Evolutionary conservation across 37 sponge, comb jelly and placozoan species (phyloP).

Genomic region (Ianthella basta): DNA sequence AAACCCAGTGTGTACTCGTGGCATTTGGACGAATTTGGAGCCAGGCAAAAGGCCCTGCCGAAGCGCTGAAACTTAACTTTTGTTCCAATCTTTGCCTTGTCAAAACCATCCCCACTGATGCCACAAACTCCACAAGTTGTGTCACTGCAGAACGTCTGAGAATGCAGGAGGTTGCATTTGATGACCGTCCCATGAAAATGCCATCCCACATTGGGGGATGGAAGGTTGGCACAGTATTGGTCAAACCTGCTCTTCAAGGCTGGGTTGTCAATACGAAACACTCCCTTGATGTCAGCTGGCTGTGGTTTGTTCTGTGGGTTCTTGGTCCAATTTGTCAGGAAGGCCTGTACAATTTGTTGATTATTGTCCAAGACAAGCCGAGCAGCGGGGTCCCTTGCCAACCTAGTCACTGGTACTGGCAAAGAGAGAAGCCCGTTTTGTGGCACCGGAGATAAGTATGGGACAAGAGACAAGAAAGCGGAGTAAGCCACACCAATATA

Average conservation of each 20-base stretch:
- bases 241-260: neutral
- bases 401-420: too few species aligned
- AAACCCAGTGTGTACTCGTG: conserved; percentile 80
- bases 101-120: neutral
- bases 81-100: conserved; percentile 9
- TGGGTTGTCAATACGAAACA: neutral
- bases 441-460: too few species aligned
- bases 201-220: neutral
- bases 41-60: conserved; percentile 78
- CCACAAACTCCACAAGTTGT: neutral
- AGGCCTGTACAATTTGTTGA: too few species aligned
- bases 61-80: conserved; percentile 71
- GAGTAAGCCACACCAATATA: too few species aligned
- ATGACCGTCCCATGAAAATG: neutral
- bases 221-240: neutral
- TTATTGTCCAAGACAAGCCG: too few species aligned
- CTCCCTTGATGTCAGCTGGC: neutral
- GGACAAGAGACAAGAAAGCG: too few species aligned
- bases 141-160: neutral
- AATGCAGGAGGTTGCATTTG: neutral
- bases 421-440: too few species aligned
- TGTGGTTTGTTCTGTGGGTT: too few species aligned
- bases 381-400: too few species aligned
- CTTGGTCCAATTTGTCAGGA: too few species aligned
- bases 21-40: conserved; percentile 85